Percentiles rank a stretch among this genome's conserved stretches.
phyloP scores from a whole-genome alignment of 1,140 invertebrate genomes.

The Caerostris extrusa region DNA sequence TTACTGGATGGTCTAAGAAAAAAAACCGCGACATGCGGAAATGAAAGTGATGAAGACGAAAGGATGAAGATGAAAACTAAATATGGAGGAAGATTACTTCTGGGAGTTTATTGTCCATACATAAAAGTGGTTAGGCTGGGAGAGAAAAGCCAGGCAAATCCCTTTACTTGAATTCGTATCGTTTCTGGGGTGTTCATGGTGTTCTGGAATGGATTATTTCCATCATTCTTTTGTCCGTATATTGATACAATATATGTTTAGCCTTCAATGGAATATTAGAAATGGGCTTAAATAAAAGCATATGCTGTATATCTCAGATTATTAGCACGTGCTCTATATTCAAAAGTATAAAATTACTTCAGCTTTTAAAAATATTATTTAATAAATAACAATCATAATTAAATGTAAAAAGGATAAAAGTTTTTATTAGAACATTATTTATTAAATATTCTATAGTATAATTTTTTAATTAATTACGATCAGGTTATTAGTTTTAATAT shows the following conservation, averaged over 20 bases:
- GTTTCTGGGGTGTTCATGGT: background rate
- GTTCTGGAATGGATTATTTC: background rate
- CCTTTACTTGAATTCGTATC: background rate
- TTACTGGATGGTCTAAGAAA: background rate
- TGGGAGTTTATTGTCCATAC: background rate
- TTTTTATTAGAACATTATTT: too few species aligned
- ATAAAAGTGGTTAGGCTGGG: background rate
- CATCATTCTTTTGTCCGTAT: background rate
- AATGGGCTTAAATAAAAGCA: background rate
- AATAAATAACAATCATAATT: too few species aligned
- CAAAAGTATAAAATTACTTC: too few species aligned
- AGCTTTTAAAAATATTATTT: too few species aligned
- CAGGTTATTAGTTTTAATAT: too few species aligned
- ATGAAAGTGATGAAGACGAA: conserved; percentile 15
- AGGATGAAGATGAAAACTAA: conserved; percentile 19
- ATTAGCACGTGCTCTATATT: too few species aligned
- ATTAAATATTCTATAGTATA: too few species aligned
- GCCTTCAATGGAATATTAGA: background rate
- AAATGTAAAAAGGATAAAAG: too few species aligned
- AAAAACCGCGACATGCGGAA: background rate
- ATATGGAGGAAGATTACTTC: background rate
- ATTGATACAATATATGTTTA: background rate
- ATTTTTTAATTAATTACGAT: too few species aligned
- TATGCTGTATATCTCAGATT: background rate
- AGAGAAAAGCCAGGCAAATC: background rate